Percentiles rank a stretch among this genome's conserved stretches.
phyloP scores from a whole-genome alignment of 1,140 invertebrate species.

The Saccostrea glomerata region DNA sequence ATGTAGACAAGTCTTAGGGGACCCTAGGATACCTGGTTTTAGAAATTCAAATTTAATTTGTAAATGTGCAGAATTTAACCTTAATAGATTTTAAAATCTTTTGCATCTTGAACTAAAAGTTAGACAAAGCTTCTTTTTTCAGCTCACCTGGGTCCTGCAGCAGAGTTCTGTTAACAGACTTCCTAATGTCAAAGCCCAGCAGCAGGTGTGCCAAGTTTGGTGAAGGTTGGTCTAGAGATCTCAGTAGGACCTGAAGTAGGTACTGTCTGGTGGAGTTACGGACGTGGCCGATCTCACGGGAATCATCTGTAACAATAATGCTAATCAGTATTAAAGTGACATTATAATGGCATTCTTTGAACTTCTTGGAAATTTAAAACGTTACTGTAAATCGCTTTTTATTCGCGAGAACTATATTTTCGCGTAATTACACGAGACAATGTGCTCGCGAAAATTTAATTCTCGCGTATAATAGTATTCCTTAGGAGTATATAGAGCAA shows the following conservation, averaged over 20 bases:
- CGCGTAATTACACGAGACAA: too few relatives aligned
- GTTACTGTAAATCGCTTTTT: background rate
- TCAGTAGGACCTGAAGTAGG: slow-evolving; percentile 87
- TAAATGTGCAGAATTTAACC: too few relatives aligned
- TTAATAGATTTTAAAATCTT: too few relatives aligned
- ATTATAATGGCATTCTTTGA: too few relatives aligned
- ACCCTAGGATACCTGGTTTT: slow-evolving; percentile 83
- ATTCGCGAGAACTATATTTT: too few relatives aligned
- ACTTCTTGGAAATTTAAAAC: background rate
- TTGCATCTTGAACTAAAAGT: too few relatives aligned
- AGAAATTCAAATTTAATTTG: background rate
- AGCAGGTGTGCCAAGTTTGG: slow-evolving; percentile 94
- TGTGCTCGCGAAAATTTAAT: too few relatives aligned
- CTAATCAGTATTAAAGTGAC: background rate
- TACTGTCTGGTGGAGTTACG: slow-evolving; percentile 65
- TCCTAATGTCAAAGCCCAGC: slow-evolving; percentile 89
- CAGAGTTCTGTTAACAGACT: slow-evolving; percentile 77
- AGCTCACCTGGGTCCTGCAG: slow-evolving; percentile 79
- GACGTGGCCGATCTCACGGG: slow-evolving; percentile 21
- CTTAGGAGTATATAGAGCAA: too few relatives aligned
- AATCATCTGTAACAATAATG: background rate
- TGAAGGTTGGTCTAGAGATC: slow-evolving; percentile 86
- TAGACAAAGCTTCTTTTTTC: background rate
- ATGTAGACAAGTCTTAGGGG: slow-evolving; percentile 90
- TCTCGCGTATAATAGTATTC: too few relatives aligned